Percentiles rank a stretch among this genome's conserved stretches.
These are phyloP conservation scores for Galago senegalensis DNA, from an alignment of 2,797 vertebrate genomes.

Conservation along the genomic window DNA sequence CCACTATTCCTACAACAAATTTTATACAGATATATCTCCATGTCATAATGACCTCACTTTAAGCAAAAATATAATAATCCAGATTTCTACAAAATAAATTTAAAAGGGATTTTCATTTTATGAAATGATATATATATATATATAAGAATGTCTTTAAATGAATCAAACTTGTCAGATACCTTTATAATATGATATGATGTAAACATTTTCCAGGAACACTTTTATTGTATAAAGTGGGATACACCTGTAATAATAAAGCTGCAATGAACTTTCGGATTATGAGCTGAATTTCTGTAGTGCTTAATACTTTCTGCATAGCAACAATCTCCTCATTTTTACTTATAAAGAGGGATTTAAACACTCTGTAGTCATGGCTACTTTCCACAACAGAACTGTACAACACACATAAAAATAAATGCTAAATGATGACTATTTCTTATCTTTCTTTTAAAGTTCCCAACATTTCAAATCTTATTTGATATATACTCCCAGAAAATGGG, in stretches of 20 bases:
- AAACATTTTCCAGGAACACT: constrained; percentile 79
- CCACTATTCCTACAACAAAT: no score
- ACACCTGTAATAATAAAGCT: constrained; percentile 79
- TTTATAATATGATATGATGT: constrained; percentile 77
- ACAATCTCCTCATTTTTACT: constrained; percentile 42
- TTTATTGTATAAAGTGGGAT: constrained; percentile 76
- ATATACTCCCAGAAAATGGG: constrained; percentile 76
- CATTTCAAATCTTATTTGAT: constrained; percentile 69
- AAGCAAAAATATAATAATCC: constrained; percentile 54
- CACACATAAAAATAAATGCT: constrained; percentile 65
- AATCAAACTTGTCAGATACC: constrained; percentile 75
- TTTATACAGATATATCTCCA: background rate
- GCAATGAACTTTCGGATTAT: constrained; percentile 71
- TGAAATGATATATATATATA: constrained; percentile 57
- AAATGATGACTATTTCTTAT: constrained; percentile 31
- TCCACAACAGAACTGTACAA: constrained; percentile 24
- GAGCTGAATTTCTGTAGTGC: constrained; percentile 58
- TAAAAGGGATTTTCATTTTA: constrained; percentile 67
- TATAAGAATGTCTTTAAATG: constrained; percentile 72
- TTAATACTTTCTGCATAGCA: constrained; percentile 60
- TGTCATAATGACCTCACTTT: constrained; percentile 42
- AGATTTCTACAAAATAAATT: constrained; percentile 54
- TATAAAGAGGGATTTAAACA: constrained; percentile 52
- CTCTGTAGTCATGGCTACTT: constrained; percentile 26
- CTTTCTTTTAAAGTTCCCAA: constrained; percentile 69